A percentile compares a stretch with the other conserved stretches of the same genome.
Evolutionary conservation across 2,797 vertebrate genomes (phyloP).

Genomic region (Odontamblyopus rebecca): DNA sequence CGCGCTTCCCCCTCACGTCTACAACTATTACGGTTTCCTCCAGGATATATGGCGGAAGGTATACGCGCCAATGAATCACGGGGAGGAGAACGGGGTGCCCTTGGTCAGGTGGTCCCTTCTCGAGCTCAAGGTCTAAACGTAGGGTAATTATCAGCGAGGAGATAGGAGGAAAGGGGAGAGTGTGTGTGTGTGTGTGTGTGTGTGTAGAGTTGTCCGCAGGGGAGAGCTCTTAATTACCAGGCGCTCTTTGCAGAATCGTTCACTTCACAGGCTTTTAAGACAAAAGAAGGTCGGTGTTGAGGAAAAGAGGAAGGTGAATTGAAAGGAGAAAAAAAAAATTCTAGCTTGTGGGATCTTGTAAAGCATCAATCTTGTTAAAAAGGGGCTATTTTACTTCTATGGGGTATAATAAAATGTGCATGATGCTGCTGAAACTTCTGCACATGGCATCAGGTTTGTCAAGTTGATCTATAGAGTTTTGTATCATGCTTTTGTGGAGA

Average conservation of each 20-base stretch:
- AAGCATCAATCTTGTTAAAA: no score
- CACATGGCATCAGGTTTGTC: no score
- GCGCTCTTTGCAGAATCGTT: constrained; percentile 30
- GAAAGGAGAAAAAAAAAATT: not conserved
- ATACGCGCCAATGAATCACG: constrained; percentile 66
- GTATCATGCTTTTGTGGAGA: no score
- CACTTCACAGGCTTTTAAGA: constrained; percentile 42
- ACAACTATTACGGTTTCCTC: constrained; percentile 48
- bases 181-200: not conserved
- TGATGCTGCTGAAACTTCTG: no score
- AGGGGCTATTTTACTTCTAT: no score
- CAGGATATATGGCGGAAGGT: constrained; percentile 56
- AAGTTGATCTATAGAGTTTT: no score
- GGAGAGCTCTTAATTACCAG: constrained; percentile 49
- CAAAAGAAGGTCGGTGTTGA: constrained; percentile 47
- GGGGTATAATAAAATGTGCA: no score
- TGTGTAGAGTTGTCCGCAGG: not conserved
- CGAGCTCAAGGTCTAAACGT: constrained; percentile 65
- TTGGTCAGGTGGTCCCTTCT: constrained; percentile 66
- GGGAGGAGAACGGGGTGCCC: constrained; percentile 49
- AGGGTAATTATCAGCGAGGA: constrained; percentile 63
- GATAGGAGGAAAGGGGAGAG: constrained; percentile 33
- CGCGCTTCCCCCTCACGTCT: constrained; percentile 34
- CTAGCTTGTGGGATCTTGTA: no score
- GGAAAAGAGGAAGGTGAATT: not conserved